phyloP scores from a whole-genome alignment of 2,888 invertebrate species.

The Eubasilissa splendida region DNA sequence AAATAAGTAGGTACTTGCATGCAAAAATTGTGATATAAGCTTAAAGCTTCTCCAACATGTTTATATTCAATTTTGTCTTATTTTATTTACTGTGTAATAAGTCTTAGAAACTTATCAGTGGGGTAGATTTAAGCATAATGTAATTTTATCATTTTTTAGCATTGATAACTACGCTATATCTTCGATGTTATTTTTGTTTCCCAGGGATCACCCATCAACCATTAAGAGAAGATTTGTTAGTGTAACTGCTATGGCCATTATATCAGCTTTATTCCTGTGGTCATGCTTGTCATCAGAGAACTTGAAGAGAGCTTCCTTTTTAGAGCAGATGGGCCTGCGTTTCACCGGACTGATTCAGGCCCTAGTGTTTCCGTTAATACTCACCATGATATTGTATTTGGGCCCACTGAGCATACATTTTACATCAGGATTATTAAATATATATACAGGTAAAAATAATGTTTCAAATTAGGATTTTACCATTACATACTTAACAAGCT shows the following conservation, averaged over 20 bases:
- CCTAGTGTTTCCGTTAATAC: conserved; percentile 79
- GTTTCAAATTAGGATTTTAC: too few species aligned
- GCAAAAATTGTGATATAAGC: too few species aligned
- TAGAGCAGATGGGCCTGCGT: conserved; percentile 83
- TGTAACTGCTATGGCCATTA: conserved; percentile 84
- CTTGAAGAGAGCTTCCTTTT: conserved; percentile 76
- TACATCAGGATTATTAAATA: conserved; percentile 78
- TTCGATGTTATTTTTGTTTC: conserved; percentile 61
- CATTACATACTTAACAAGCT: too few species aligned
- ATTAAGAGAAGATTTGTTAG: conserved; percentile 91
- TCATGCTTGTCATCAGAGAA: conserved; percentile 78
- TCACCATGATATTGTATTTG: conserved; percentile 86
- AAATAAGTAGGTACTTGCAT: too few species aligned
- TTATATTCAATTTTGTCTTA: neutral
- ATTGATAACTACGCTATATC: too few species aligned
- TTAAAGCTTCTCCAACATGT: neutral
- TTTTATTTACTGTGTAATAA: neutral
- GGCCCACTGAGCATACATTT: conserved; percentile 87
- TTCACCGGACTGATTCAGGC: conserved; percentile 83
- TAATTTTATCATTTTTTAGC: too few species aligned
- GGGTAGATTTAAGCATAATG: too few species aligned
- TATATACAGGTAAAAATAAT: conserved; percentile 75
- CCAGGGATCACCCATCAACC: conserved; percentile 89
- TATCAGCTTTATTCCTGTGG: conserved; percentile 86
- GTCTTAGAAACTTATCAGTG: too few species aligned